Base-by-base conservation (phyloP, 92 coral and sea anemone species). In the Ricordea florida region DNA sequence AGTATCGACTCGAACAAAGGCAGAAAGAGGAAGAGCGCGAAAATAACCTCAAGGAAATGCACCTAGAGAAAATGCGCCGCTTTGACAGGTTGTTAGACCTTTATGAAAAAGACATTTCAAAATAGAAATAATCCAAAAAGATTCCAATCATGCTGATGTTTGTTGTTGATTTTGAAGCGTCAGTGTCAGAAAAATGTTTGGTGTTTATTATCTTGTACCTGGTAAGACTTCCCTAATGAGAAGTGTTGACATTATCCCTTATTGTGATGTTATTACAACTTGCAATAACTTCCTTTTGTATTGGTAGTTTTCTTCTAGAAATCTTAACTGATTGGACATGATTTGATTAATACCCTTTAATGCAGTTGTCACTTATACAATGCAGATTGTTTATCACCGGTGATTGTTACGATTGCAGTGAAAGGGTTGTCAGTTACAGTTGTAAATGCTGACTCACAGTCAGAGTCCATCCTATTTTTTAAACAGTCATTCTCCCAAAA, bases 61-160 rank as follows among this genome's bases (percentile, higher is more conserved):
- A 79, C 59, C 64, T 34, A 44, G 78, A 69, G 60, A 79, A 79
- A 58, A 79, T 79, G 85, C 53, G 31, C 23, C 69, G 77, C 30
- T 79, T 68, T 67, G 75, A 77, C 71, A 64, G 74, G 64, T 59
- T 77, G 61, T 77, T 77, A 59, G 60, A 66, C 65, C 58, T 65
- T 34, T 76, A 62, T 77, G 75, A n/a, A 77, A 65, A 63, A 65
- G 29, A n/a, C n/a, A n/a, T n/a, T n/a, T n/a, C n/a, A n/a, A n/a
- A n/a, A n/a, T n/a, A n/a, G n/a, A n/a, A n/a, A n/a, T n/a, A n/a
- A n/a, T n/a, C n/a, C n/a, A n/a, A n/a, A n/a, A n/a, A n/a, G n/a
- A n/a, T n/a, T n/a, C n/a, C n/a, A n/a, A n/a, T 49, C 25, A 31
- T 20, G 57, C 57, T 31, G 17, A 22, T 44, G 18, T 44, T 23